These are phyloP conservation scores for Motacilla tschutschensis DNA, from an alignment of 2,113 vertebrate species.

Conservation along the genomic window DNA sequence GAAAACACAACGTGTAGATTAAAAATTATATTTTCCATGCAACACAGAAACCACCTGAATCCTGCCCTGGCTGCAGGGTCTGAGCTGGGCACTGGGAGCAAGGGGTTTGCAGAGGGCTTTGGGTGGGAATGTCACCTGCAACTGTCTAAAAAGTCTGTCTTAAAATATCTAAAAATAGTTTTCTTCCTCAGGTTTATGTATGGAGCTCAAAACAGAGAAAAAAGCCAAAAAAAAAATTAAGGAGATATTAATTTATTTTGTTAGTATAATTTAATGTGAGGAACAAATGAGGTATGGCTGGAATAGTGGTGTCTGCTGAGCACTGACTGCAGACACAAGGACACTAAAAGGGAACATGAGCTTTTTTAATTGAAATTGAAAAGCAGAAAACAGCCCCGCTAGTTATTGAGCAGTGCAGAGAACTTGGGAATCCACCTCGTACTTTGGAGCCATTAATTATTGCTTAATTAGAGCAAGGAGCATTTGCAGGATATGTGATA, in stretches of 20 bases:
- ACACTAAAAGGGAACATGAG: not conserved
- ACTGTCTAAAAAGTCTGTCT: not conserved
- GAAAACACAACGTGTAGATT: not conserved
- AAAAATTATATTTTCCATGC: not conserved
- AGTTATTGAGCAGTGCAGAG: not conserved
- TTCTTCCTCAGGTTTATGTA: not conserved
- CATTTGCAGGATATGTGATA: constrained; percentile 4
- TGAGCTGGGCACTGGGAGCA: not conserved
- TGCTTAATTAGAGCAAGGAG: constrained; percentile 50
- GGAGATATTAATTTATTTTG: not conserved
- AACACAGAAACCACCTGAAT: not conserved
- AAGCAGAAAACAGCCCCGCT: not conserved
- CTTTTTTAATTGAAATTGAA: not conserved
- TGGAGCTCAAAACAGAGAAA: not conserved
- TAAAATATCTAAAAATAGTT: not conserved
- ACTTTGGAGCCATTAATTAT: constrained; percentile 43
- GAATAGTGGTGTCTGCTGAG: not conserved
- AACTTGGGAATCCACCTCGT: constrained; percentile 10
- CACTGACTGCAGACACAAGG: not conserved
- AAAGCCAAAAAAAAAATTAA: not conserved
- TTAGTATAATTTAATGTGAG: not conserved
- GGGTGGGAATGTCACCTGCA: not conserved
- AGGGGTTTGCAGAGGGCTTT: not conserved
- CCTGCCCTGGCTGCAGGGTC: not conserved
- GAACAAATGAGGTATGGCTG: not conserved